Percentiles rank a stretch among this genome's conserved stretches.
Conservation (phyloP, 2,113 vertebrate genomes). For the Silurus asotus region DNA sequence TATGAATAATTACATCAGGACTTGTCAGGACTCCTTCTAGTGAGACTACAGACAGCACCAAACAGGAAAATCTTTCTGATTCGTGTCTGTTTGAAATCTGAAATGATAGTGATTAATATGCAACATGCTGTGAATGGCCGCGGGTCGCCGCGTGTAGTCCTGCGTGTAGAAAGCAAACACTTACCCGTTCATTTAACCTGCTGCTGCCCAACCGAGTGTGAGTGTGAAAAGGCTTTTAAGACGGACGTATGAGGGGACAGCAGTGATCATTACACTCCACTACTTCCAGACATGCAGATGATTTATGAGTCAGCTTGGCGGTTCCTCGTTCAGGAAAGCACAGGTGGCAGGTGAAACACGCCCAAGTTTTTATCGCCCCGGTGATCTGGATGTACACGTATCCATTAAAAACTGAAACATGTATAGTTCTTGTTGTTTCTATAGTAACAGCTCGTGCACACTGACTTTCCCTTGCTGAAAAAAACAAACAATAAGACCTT, state of each 20-base stretch:
- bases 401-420: not conserved
- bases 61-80: not conserved
- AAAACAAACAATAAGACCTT: too few relatives aligned
- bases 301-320: slow-evolving; percentile 30
- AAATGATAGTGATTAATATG: slow-evolving; percentile 18
- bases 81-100: not conserved
- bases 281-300: slow-evolving; percentile 28
- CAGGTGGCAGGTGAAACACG: slow-evolving; percentile 34
- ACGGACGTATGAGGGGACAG: not conserved
- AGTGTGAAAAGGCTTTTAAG: slow-evolving; percentile 29
- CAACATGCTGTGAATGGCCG: not conserved
- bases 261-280: slow-evolving; percentile 10
- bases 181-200: not conserved
- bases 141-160: not conserved
- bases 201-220: slow-evolving; percentile 2
- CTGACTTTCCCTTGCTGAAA: too few relatives aligned
- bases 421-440: not conserved
- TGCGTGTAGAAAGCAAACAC: not conserved
- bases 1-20: not conserved
- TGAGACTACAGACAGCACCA: not conserved
- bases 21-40: not conserved
- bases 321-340: slow-evolving; percentile 1
- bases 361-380: slow-evolving; percentile 4
- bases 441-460: too few relatives aligned
- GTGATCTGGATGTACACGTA: not conserved